Conservation (phyloP, 1,140 invertebrate genomes). For the Lineus longissimus region DNA sequence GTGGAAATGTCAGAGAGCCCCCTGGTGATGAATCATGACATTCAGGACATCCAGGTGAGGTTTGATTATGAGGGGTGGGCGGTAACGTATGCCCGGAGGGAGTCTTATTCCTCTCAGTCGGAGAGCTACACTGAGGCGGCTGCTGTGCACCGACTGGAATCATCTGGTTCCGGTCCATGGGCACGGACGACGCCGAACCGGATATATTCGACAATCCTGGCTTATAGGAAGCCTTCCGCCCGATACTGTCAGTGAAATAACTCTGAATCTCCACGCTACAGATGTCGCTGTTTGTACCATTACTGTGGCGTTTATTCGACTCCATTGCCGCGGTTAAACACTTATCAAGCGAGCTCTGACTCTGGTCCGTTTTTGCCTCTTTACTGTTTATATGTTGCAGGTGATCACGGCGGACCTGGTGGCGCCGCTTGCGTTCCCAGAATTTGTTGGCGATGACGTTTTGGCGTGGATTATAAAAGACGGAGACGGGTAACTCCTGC, state of each 20-base stretch:
- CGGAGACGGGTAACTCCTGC: slow-evolving; percentile 32
- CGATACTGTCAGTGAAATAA: neutral
- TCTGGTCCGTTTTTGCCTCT: neutral
- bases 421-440: slow-evolving; percentile 76
- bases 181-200: too few species aligned
- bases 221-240: neutral
- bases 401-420: slow-evolving; percentile 57
- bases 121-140: too few species aligned
- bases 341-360: slow-evolving; percentile 33
- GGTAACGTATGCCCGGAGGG: too few species aligned
- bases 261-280: slow-evolving; percentile 42
- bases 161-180: too few species aligned
- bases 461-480: slow-evolving; percentile 90
- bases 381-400: slow-evolving; percentile 43
- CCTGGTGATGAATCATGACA: slow-evolving; percentile 15
- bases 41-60: neutral
- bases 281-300: slow-evolving; percentile 35
- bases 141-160: too few species aligned
- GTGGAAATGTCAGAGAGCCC: slow-evolving; percentile 6
- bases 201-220: neutral
- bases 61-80: neutral
- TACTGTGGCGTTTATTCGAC: slow-evolving; percentile 23
- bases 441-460: slow-evolving; percentile 87
- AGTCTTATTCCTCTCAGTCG: too few species aligned
- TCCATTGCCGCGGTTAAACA: slow-evolving; percentile 28